A percentile compares a stretch with the other conserved stretches of the same genome.
Evolutionary conservation across 2,113 vertebrate genomes (phyloP).

Genomic region (Takifugu flavidus): DNA sequence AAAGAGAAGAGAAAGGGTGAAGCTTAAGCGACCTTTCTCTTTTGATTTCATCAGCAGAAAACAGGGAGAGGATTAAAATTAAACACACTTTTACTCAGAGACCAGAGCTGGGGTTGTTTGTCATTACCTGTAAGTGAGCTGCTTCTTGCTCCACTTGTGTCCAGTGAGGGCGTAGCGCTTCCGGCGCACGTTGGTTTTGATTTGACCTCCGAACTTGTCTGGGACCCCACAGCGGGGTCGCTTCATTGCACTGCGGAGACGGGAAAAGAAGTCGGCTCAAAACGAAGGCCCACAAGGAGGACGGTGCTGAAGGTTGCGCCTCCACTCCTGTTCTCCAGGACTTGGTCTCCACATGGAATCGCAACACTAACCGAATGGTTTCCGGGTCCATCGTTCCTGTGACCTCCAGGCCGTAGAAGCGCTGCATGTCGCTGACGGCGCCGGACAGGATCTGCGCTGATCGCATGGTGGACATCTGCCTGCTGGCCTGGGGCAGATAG

Average conservation of each 20-base stretch:
- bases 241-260: conserved; percentile 84
- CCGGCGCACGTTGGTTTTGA: conserved; percentile 91
- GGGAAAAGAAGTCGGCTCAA: conserved; percentile 23
- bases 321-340: background rate
- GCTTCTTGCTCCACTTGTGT: conserved; percentile 88
- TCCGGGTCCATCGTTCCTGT: conserved; percentile 84
- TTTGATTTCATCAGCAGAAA: background rate
- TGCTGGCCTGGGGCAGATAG: conserved; percentile 88
- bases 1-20: background rate
- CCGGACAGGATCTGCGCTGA: conserved; percentile 87
- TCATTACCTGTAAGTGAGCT: conserved; percentile 88
- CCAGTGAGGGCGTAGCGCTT: conserved; percentile 91
- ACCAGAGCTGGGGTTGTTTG: background rate
- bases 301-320: background rate
- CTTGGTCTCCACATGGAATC: conserved; percentile 4
- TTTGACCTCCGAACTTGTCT: conserved; percentile 88
- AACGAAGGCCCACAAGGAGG: conserved; percentile 16
- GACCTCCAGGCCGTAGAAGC: conserved; percentile 88
- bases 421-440: conserved; percentile 90
- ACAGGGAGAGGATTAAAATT: background rate
- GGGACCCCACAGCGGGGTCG: conserved; percentile 93
- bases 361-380: conserved; percentile 82
- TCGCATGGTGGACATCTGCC: conserved; percentile 93
- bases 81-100: background rate
- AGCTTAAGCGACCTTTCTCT: too few species aligned